Conservation (phyloP, 2,113 vertebrate species). For the Malurus alboscapulatus region DNA sequence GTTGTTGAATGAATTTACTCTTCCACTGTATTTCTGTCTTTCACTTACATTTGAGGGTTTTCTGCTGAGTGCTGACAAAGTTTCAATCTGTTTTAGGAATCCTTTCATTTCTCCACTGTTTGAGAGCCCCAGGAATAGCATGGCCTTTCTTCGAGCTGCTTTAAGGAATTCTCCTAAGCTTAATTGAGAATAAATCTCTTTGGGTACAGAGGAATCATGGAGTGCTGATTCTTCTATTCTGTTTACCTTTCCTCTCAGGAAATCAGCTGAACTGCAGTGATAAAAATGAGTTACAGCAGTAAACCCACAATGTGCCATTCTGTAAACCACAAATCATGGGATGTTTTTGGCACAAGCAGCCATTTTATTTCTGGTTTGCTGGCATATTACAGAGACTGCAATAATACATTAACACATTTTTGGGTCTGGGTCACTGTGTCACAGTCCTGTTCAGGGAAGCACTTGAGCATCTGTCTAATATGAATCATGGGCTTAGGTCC, state of each 20-base stretch:
- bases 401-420: background rate
- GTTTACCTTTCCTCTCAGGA: conserved; percentile 3
- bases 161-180: background rate
- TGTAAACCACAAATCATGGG: background rate
- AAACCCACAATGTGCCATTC: background rate
- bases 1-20: background rate
- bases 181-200: conserved; percentile 18
- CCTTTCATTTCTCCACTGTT: background rate
- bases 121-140: background rate
- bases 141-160: background rate
- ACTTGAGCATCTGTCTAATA: background rate
- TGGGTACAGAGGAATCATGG: background rate
- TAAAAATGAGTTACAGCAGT: conserved; percentile 46
- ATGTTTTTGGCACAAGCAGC: conserved; percentile 9
- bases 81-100: background rate
- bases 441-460: conserved; percentile 1
- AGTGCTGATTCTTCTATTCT: background rate
- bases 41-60: background rate
- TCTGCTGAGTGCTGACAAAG: background rate
- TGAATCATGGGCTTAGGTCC: conserved; percentile 5
- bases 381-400: background rate
- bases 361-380: conserved; percentile 41
- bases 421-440: conserved; percentile 9
- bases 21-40: background rate
- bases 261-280: background rate